These are phyloP conservation scores for Incurvaria masculella DNA, from an alignment of 2,888 invertebrate species.

Conservation along the genomic window DNA sequence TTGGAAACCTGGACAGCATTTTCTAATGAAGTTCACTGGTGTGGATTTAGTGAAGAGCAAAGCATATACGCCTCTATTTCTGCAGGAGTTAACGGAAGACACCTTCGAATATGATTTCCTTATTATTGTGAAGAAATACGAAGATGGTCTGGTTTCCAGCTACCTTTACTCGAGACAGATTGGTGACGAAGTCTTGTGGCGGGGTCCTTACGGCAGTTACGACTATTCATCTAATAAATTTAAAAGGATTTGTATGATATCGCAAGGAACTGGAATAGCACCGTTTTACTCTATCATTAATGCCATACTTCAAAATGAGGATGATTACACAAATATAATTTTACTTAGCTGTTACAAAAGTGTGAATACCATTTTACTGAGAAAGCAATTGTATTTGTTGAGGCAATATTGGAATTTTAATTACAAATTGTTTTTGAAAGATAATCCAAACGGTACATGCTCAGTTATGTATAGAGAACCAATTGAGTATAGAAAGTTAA, in stretches of 20 bases:
- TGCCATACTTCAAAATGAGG: constrained; percentile 60
- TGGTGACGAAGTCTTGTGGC: constrained; percentile 58
- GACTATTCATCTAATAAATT: constrained; percentile 36
- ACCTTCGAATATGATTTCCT: constrained; percentile 48
- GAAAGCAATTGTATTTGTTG: constrained; percentile 57
- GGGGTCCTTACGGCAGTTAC: constrained; percentile 71
- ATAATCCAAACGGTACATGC: constrained; percentile 18
- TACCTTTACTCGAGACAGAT: constrained; percentile 42
- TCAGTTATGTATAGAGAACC: constrained; percentile 51
- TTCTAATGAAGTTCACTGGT: constrained; percentile 31
- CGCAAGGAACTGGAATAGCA: constrained; percentile 76
- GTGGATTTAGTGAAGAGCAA: constrained; percentile 24
- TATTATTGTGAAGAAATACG: constrained; percentile 60
- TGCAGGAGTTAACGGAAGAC: constrained; percentile 11
- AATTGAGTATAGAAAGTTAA: constrained; percentile 34
- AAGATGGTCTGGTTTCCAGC: constrained; percentile 56
- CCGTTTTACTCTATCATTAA: constrained; percentile 64
- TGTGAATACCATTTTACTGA: constrained; percentile 57
- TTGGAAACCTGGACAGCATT: constrained; percentile 44
- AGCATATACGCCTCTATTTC: constrained; percentile 40
- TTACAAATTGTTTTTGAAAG: constrained; percentile 58
- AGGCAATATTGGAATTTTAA: constrained; percentile 71
- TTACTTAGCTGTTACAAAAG: constrained; percentile 62
- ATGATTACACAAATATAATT: constrained; percentile 61
- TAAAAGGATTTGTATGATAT: constrained; percentile 40